Base-by-base conservation (phyloP, 2,113 vertebrate genomes). In the Maccullochella peelii region DNA sequence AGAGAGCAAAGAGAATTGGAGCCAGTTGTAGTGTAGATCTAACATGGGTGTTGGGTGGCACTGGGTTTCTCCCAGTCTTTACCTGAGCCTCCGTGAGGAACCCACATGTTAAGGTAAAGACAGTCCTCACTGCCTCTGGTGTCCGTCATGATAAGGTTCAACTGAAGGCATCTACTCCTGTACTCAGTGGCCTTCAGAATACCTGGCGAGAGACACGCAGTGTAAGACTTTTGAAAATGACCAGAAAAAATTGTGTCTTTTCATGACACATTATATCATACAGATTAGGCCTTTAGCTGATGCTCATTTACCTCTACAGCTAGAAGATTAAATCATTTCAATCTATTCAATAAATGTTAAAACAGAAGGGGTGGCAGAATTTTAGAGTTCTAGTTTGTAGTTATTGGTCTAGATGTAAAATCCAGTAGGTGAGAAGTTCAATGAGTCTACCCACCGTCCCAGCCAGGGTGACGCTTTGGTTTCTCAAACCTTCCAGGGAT, bases 21-120 rank as follows among this genome's bases (percentile, higher is more conserved):
- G 1, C 10, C 20, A 12, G 8, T 57, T 50, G 23, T 10, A 12
- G 52, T 30, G 8, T 12, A 55, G 7, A 33, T 54, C 21, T 49
- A 2, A 42, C 9, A 27, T 49, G n/a, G 8, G 18, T 11, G 11
- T n/a, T 49, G n/a, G 8, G 18, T 11, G 11, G 44, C 1, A 20
- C 2, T 25, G 3, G 15, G 6, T 25, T 36, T 57, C 4, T 65
- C 2, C 52, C 33, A 71, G 65, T 38, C 3, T 21, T 80, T 92
- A 94, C 95, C 50, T 85, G 16, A 88, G 30, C 4, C 79, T 23
- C 85, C 92, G 38, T 99, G 98, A 82, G 98, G 98, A 66, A 99
- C 83, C 98, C 98, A 99, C 88, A 99, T 96, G 92, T 99, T 99
- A 21, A 99, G 97, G 80, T 98, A 98, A 3, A 99, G 97, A 87